phyloP scores from a whole-genome alignment of 2,797 vertebrate genomes.

The Petrocephalus schoutedeni region DNA sequence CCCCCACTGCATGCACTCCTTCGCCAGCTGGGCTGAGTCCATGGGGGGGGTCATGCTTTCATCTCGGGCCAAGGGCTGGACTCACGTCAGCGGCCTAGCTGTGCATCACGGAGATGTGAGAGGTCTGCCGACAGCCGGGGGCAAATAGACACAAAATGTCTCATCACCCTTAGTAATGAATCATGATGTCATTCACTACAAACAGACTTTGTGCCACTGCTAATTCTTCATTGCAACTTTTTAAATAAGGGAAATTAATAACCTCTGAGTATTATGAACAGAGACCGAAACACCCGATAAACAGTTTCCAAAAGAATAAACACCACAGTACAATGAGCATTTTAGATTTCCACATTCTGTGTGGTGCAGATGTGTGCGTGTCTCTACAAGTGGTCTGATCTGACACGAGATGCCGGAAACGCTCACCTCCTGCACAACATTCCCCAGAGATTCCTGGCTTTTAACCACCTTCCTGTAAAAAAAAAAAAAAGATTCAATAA shows the following conservation, averaged over 20 bases:
- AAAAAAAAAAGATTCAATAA: background rate
- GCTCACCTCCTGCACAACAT: conserved; percentile 71
- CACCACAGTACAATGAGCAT: background rate
- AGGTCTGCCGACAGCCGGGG: conserved; percentile 47
- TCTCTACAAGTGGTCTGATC: background rate
- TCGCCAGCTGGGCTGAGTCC: conserved; percentile 24
- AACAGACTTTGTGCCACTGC: background rate
- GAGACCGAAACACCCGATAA: background rate
- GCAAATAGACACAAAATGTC: background rate
- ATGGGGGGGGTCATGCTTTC: conserved; percentile 45
- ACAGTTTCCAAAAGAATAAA: background rate
- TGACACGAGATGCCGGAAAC: background rate
- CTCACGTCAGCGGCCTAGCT: conserved; percentile 52
- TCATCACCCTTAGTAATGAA: background rate
- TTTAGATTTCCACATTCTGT: background rate
- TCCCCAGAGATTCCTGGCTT: conserved; percentile 73
- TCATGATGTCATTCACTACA: background rate
- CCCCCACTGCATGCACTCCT: conserved; percentile 49
- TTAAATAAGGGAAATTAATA: background rate
- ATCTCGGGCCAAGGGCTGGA: conserved; percentile 53
- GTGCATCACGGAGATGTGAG: conserved; percentile 65
- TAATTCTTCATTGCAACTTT: background rate
- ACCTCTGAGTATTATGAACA: background rate
- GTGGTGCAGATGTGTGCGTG: background rate
- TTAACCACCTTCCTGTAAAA: conserved; percentile 70